Percentiles rank a stretch among this genome's conserved stretches.
phyloP scores from a whole-genome alignment of 2,797 vertebrate genomes.

The Furcifer pardalis region DNA sequence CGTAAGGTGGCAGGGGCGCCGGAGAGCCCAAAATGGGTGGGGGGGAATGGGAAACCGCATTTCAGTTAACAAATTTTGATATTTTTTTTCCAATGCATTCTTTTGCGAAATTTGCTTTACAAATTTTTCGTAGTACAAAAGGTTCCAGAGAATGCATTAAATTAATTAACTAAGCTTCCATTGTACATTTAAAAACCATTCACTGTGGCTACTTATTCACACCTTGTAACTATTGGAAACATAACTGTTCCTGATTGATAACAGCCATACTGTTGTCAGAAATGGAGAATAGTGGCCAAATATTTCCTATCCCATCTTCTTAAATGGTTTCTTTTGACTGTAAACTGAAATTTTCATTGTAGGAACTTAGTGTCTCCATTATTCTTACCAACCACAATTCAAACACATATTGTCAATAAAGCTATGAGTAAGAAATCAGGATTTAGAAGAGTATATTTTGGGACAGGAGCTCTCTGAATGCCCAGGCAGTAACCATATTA shows the following conservation, averaged over 20 bases:
- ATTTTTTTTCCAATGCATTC: no score
- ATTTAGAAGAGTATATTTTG: no score
- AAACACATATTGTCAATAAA: neutral
- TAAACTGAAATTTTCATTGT: neutral
- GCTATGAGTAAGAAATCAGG: neutral
- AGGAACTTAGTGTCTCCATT: neutral
- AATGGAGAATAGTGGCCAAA: neutral
- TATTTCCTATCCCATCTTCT: neutral
- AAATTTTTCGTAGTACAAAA: no score
- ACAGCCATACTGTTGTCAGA: neutral
- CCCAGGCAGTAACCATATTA: no score
- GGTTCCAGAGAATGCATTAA: no score
- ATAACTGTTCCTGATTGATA: neutral
- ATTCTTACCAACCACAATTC: neutral
- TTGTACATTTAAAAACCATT: neutral
- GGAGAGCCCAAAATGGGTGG: no score
- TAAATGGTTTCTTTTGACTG: neutral
- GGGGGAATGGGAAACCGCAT: no score
- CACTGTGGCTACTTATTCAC: neutral
- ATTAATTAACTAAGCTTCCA: no score
- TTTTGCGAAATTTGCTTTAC: no score
- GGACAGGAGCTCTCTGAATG: no score
- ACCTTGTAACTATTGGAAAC: neutral
- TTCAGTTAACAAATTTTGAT: no score
- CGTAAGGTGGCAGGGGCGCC: no score